Conservation (phyloP, 2,797 vertebrate genomes). For the Nasua narica region DNA sequence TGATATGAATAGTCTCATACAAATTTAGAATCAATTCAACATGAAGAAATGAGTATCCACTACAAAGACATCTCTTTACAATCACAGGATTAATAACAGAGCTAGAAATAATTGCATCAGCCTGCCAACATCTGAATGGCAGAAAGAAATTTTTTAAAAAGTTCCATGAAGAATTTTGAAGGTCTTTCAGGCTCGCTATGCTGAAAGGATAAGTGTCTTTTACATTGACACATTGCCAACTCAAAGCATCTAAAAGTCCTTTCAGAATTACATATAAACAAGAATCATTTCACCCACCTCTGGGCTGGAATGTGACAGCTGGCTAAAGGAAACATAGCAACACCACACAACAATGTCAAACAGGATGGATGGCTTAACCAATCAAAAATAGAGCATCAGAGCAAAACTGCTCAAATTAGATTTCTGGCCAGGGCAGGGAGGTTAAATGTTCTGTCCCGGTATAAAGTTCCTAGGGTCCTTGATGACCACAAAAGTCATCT, state of each 20-base stretch:
- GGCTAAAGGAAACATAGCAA: constrained; percentile 71
- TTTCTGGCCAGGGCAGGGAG: constrained; percentile 25
- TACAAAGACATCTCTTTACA: constrained; percentile 37
- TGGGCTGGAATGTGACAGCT: constrained; percentile 74
- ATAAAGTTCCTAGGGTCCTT: neutral
- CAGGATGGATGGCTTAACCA: constrained; percentile 74
- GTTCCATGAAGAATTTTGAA: constrained; percentile 31
- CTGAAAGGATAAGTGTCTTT: constrained; percentile 12
- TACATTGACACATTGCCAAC: constrained; percentile 44
- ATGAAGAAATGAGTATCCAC: neutral
- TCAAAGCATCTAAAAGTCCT: constrained; percentile 38
- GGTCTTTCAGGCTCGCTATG: constrained; percentile 9
- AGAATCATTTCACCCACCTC: constrained; percentile 71
- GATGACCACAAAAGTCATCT: neutral
- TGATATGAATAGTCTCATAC: constrained; percentile 37
- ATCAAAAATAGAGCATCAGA: constrained; percentile 73
- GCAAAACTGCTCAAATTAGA: constrained; percentile 63
- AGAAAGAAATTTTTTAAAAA: neutral
- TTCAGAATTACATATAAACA: constrained; percentile 59
- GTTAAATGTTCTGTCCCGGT: neutral
- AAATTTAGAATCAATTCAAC: constrained; percentile 66
- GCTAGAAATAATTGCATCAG: neutral
- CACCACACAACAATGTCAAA: constrained; percentile 69
- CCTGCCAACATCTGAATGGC: neutral
- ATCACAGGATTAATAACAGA: constrained; percentile 38